phyloP scores from a whole-genome alignment of 2,113 vertebrate species.

The Aix galericulata region DNA sequence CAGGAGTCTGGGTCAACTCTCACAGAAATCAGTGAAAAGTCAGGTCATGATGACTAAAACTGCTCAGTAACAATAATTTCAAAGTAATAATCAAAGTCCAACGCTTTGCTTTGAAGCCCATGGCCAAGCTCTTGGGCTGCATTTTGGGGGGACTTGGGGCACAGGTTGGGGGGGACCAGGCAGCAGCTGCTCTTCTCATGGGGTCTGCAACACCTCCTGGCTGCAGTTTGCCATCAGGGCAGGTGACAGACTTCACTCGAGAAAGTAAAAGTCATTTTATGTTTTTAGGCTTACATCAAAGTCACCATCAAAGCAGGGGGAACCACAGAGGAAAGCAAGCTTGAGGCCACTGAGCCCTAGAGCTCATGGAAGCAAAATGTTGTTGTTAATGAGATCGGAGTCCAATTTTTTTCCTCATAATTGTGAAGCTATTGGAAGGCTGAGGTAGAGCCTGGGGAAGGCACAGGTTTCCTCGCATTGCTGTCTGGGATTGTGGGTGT shows the following conservation, averaged over 20 bases:
- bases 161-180: background rate
- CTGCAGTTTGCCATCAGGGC: background rate
- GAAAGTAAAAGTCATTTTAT: background rate
- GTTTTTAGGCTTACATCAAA: background rate
- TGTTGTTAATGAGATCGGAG: background rate
- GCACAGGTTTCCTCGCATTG: background rate
- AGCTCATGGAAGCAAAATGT: background rate
- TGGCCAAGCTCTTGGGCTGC: background rate
- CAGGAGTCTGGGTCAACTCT: background rate
- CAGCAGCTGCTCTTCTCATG: background rate
- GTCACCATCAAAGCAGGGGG: background rate
- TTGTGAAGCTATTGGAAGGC: background rate
- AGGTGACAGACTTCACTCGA: background rate
- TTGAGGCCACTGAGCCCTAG: background rate
- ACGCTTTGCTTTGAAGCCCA: background rate
- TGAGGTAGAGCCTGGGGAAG: background rate
- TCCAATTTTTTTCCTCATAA: background rate
- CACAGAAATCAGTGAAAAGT: background rate
- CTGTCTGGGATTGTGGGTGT: background rate
- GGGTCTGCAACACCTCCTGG: background rate
- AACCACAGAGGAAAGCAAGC: background rate
- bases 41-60: conserved; percentile 12
- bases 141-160: background rate
- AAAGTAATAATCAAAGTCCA: background rate
- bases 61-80: background rate